These are phyloP conservation scores for Dasysyrphus tricinctus DNA, from an alignment of 2,888 invertebrate genomes.

Conservation along the genomic window DNA sequence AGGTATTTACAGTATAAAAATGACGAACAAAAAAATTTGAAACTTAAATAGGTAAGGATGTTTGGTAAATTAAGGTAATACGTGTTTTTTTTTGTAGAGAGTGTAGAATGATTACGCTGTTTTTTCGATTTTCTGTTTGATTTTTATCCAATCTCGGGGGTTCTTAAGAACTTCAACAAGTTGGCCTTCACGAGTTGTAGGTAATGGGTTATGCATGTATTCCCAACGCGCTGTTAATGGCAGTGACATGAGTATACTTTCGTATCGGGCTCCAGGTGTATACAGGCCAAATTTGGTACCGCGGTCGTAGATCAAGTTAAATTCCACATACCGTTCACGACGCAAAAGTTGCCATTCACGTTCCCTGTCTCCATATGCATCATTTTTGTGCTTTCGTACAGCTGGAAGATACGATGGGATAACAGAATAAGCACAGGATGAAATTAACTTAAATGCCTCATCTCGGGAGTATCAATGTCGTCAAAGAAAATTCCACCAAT, in stretches of 20 bases:
- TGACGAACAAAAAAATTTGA: background rate
- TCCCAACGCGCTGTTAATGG: slow-evolving; percentile 97
- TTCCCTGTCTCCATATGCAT: slow-evolving; percentile 90
- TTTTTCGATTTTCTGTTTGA: slow-evolving; percentile 40
- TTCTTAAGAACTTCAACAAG: slow-evolving; percentile 91
- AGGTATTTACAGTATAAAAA: slow-evolving; percentile 53
- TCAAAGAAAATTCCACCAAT: slow-evolving; percentile 99
- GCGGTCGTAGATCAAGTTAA: slow-evolving; percentile 98
- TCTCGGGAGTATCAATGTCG: slow-evolving; percentile 93
- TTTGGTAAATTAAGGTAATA: slow-evolving; percentile 27
- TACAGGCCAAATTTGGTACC: slow-evolving; percentile 98
- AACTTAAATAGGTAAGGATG: background rate
- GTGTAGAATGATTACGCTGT: slow-evolving; percentile 19
- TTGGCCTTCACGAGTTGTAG: slow-evolving; percentile 89
- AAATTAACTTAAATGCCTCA: slow-evolving; percentile 92
- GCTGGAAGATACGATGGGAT: slow-evolving; percentile 97
- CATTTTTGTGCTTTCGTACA: slow-evolving; percentile 91
- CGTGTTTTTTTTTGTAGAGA: background rate
- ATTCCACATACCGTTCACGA: slow-evolving; percentile 97
- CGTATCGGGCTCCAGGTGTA: slow-evolving; percentile 97
- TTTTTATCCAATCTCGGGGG: slow-evolving; percentile 92
- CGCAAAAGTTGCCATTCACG: slow-evolving; percentile 96
- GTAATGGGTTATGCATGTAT: slow-evolving; percentile 93
- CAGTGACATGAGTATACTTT: slow-evolving; percentile 98
- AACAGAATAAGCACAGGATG: slow-evolving; percentile 94